Evolutionary conservation across 1,140 invertebrate species (phyloP).

Genomic region (Maniola jurtina): DNA sequence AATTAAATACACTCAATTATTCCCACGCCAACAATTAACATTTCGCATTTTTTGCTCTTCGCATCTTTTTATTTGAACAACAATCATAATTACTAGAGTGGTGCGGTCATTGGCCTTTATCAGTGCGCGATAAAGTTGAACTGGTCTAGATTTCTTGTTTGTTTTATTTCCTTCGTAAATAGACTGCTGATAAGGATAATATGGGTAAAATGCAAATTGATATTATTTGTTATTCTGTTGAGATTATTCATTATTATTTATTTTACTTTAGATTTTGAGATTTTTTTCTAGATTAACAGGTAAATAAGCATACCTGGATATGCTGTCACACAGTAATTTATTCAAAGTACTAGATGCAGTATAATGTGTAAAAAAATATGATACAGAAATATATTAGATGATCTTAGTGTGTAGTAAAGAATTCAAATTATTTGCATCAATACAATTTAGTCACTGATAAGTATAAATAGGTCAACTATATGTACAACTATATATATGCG

Average conservation of each 20-base stretch:
- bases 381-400: too few relatives aligned
- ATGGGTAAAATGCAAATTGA: conserved; percentile 5
- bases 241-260: not conserved
- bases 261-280: too few relatives aligned
- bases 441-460: too few relatives aligned
- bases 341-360: too few relatives aligned
- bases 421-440: too few relatives aligned
- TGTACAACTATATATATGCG: too few relatives aligned
- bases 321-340: too few relatives aligned
- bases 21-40: conserved; percentile 27
- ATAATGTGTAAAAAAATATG: too few relatives aligned
- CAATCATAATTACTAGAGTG: conserved; percentile 7
- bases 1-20: conserved; percentile 19
- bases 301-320: too few relatives aligned
- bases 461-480: too few relatives aligned
- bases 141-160: conserved; percentile 30
- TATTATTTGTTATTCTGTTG: not conserved
- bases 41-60: conserved; percentile 17
- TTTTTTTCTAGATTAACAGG: too few relatives aligned
- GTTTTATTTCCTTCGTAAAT: conserved; percentile 33
- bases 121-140: conserved; percentile 23
- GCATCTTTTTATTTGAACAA: conserved; percentile 17
- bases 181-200: conserved; percentile 20
- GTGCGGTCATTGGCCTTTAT: conserved; percentile 27
- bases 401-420: too few relatives aligned